Percentiles rank a stretch among this genome's conserved stretches.
Evolutionary conservation across 2,113 vertebrate species (phyloP).

Genomic region (Odontophorus gujanensis): DNA sequence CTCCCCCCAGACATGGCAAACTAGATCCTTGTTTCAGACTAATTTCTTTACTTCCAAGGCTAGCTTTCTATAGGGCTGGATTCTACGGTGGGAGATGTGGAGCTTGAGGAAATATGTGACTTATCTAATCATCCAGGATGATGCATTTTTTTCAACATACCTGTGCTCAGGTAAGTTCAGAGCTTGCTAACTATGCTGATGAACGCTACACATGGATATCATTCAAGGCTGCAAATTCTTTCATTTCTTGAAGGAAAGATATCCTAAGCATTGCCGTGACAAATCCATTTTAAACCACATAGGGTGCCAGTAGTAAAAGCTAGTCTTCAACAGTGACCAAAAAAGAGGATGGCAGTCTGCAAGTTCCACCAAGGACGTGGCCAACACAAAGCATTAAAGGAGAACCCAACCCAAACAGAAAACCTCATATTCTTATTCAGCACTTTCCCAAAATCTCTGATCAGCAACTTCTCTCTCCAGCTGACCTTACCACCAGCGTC

Average conservation of each 20-base stretch:
- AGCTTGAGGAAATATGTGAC: neutral
- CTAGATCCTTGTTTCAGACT: neutral
- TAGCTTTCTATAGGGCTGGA: neutral
- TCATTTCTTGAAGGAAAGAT: neutral
- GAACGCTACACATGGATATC: neutral
- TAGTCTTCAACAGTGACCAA: neutral
- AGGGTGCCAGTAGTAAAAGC: neutral
- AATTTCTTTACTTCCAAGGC: neutral
- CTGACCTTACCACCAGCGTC: neutral
- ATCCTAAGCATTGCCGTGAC: neutral
- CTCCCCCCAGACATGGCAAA: neutral
- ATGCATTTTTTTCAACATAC: neutral
- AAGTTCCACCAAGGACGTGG: neutral
- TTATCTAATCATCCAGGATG: neutral
- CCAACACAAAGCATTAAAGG: neutral
- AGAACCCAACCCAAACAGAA: neutral
- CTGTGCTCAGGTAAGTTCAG: neutral
- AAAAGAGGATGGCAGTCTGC: neutral
- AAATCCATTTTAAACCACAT: neutral
- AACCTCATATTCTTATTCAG: neutral
- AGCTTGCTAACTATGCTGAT: neutral
- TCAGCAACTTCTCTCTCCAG: neutral
- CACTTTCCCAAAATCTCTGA: rapidly evolving
- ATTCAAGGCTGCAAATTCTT: neutral
- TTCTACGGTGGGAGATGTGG: neutral